phyloP scores from a whole-genome alignment of 2,113 vertebrate genomes.

The Alces alces region DNA sequence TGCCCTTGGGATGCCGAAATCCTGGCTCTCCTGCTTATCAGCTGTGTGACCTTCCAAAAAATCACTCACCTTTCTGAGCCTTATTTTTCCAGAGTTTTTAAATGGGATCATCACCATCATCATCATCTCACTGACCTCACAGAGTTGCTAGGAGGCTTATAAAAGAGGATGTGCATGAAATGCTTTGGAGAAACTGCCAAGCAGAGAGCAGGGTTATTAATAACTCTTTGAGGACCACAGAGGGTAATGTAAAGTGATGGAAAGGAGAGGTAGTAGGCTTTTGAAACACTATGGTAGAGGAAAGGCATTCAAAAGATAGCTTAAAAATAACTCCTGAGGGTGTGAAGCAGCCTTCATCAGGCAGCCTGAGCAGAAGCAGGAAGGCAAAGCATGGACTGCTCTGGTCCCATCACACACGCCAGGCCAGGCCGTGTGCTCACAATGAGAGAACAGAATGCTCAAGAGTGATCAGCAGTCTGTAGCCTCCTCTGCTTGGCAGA shows the following conservation, averaged over 20 bases:
- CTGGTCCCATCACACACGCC: neutral
- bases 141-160: neutral
- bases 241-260: neutral
- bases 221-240: neutral
- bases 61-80: neutral
- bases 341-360: neutral
- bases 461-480: neutral
- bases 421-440: neutral
- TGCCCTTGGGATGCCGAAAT: neutral
- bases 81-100: neutral
- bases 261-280: neutral
- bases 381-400: fast-evolving
- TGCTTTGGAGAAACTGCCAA: neutral
- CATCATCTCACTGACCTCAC: neutral
- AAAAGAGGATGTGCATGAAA: neutral
- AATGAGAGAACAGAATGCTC: neutral
- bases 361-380: neutral
- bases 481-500: neutral
- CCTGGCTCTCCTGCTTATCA: neutral
- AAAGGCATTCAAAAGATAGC: neutral
- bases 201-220: neutral
- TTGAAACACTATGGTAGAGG: neutral
- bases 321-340: neutral
- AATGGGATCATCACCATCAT: neutral
- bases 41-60: neutral